A percentile compares a stretch with the other conserved stretches of the same genome.
These are phyloP conservation scores for Notodonta ziczac DNA, from an alignment of 2,888 invertebrate genomes.

Conservation along the genomic window DNA sequence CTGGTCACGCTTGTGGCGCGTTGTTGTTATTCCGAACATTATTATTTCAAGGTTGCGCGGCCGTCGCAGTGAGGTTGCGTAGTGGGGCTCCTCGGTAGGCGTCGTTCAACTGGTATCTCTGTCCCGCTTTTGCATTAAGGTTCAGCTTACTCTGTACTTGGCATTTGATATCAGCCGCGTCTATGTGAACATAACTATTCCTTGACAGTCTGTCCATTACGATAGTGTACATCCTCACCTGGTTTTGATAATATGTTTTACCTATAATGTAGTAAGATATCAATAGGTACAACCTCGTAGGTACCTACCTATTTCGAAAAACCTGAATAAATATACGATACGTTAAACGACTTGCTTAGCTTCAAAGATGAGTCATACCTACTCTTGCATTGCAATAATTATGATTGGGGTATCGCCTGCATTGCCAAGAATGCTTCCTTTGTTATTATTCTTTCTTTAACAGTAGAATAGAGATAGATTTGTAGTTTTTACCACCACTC, in stretches of 20 bases:
- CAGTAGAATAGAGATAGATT: constrained; percentile 32
- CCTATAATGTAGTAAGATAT: constrained; percentile 20
- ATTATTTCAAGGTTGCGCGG: constrained; percentile 85
- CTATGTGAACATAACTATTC: constrained; percentile 67
- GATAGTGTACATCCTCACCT: constrained; percentile 57
- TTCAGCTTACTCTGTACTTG: constrained; percentile 75
- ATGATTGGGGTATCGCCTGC: constrained; percentile 42
- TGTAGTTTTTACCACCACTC: constrained; percentile 37
- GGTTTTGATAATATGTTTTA: constrained; percentile 49
- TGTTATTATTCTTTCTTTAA: constrained; percentile 38
- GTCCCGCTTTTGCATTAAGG: constrained; percentile 79
- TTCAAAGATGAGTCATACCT: constrained; percentile 56
- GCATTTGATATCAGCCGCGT: constrained; percentile 74
- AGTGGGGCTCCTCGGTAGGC: constrained; percentile 84
- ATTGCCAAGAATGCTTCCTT: constrained; percentile 50
- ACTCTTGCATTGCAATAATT: constrained; percentile 44
- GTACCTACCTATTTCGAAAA: constrained; percentile 34
- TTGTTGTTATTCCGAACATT: constrained; percentile 84
- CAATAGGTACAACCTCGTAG: constrained; percentile 18
- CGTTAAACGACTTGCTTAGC: constrained; percentile 41
- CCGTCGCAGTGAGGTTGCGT: constrained; percentile 83
- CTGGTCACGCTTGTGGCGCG: constrained; percentile 83
- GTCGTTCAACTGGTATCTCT: constrained; percentile 77
- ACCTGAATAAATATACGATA: constrained; percentile 51
- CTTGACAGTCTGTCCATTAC: constrained; percentile 63